Evolutionary conservation across 2,113 vertebrate genomes (phyloP).

Genomic region (Sterna hirundo): DNA sequence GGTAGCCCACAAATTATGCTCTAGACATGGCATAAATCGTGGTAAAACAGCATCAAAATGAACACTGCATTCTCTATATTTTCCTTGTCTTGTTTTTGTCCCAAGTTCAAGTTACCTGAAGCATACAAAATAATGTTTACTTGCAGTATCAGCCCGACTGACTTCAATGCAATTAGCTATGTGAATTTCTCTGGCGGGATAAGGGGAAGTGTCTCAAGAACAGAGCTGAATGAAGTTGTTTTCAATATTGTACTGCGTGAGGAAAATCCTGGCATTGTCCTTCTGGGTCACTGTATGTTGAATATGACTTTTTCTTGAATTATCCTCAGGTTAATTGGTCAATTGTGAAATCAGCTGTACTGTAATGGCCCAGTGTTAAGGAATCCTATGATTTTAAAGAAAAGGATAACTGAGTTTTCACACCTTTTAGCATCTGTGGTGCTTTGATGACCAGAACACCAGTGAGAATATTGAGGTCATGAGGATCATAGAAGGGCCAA

Average conservation of each 20-base stretch:
- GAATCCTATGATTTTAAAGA: not conserved
- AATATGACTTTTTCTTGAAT: not conserved
- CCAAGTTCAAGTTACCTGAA: not conserved
- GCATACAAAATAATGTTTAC: not conserved
- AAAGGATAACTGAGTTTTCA: not conserved
- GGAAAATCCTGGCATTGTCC: not conserved
- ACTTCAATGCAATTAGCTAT: not conserved
- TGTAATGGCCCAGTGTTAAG: not conserved
- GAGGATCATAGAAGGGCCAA: not conserved
- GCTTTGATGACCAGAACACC: not conserved
- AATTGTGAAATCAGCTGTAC: not conserved
- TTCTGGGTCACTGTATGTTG: not conserved
- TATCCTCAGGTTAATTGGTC: not conserved
- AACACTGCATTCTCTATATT: not conserved
- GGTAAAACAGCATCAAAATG: not conserved
- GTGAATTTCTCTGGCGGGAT: not conserved
- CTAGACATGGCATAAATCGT: not conserved
- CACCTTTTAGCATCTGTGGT: not conserved
- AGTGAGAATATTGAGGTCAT: not conserved
- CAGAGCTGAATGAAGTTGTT: not conserved
- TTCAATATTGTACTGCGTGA: not conserved
- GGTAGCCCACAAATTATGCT: not conserved
- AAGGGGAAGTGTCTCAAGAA: not conserved
- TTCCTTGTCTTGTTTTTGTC: not conserved
- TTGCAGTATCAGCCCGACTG: not conserved